Evolutionary conservation across 1,140 invertebrate genomes (phyloP), one percentile per base, ranked within the genome.

Genomic region (Eriosoma lanigerum): DNA sequence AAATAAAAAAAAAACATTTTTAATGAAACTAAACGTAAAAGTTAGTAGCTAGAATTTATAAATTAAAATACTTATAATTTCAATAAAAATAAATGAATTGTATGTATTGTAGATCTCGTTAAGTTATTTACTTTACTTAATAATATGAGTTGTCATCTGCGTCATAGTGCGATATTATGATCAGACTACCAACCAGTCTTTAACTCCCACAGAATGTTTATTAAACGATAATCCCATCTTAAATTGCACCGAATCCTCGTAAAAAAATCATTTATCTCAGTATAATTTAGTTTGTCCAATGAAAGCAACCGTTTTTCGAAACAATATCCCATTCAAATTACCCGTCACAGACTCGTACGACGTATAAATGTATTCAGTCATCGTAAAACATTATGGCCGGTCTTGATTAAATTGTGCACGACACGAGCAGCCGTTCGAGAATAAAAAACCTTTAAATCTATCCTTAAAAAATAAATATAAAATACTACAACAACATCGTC

Each of bases 321-420:
- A 72, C 9, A 19, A 6, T 52, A 12, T 52, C 19, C 24, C 10
- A 52, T 72, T 72, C 17, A 72, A 72, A 72, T 50, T 52, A 52
- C 46, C 24, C n/a, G 68, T 52, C 46, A 72, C 26, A 26, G 46
- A 52, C 19, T 24, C 26, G 46, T 3, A 1, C 5, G 44, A 48
- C 8, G 1, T 68, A 68, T 24, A 68, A 24, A 68, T 48, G 44
- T 50, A 50, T 70, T 26, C 46, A 50, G 46, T 50, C 17, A 46
- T 72, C 68, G 48, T 72, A 52, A 72, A 52, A 72, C 46, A 32
- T 72, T 72, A 72, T 72, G 46, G 24, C 24, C 26, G 24, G 15
- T 72, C 24, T 52, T 72, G 46, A 72, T 52, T 72, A 52, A 72
- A 72, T 72, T 72, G 24, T 52, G 44, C 68, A 29, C 15, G 26